Conservation (phyloP, 2,113 vertebrate genomes). For the Bufo bufo region DNA sequence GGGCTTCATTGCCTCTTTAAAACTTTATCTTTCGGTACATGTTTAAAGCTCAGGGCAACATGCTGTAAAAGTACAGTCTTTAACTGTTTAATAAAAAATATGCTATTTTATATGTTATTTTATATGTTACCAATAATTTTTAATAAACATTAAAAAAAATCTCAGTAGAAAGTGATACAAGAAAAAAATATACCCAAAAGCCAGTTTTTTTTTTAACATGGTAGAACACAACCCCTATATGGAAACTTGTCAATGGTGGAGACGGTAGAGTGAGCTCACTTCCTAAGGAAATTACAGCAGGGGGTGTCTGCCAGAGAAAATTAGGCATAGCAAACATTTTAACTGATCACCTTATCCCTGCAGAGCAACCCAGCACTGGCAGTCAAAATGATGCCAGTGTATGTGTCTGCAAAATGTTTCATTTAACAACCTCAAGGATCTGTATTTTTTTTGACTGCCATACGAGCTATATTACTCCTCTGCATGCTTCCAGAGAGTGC, state of each 20-base stretch:
- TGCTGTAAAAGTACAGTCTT: too few relatives aligned
- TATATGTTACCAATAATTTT: too few relatives aligned
- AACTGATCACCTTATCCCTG: slow-evolving; percentile 58
- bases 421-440: slow-evolving; percentile 60
- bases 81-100: too few relatives aligned
- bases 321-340: slow-evolving; percentile 66
- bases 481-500: slow-evolving; percentile 5
- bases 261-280: slow-evolving; percentile 71
- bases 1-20: too few relatives aligned
- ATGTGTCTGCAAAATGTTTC: slow-evolving; percentile 68
- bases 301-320: slow-evolving; percentile 73
- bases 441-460: slow-evolving; percentile 60
- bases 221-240: slow-evolving; percentile 63
- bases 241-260: slow-evolving; percentile 65
- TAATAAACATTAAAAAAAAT: too few relatives aligned
- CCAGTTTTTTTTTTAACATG: slow-evolving; percentile 60
- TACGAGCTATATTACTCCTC: slow-evolving; percentile 33
- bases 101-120: too few relatives aligned
- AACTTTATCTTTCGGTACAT: too few relatives aligned
- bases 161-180: slow-evolving; percentile 18
- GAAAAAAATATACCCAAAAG: slow-evolving; percentile 50
- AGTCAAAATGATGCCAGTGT: slow-evolving; percentile 67
- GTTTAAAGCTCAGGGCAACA: too few relatives aligned
- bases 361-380: slow-evolving; percentile 50
- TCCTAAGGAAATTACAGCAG: slow-evolving; percentile 73